Base-by-base conservation (phyloP, 2,888 invertebrate species). In the Pantelozetes paolii region DNA sequence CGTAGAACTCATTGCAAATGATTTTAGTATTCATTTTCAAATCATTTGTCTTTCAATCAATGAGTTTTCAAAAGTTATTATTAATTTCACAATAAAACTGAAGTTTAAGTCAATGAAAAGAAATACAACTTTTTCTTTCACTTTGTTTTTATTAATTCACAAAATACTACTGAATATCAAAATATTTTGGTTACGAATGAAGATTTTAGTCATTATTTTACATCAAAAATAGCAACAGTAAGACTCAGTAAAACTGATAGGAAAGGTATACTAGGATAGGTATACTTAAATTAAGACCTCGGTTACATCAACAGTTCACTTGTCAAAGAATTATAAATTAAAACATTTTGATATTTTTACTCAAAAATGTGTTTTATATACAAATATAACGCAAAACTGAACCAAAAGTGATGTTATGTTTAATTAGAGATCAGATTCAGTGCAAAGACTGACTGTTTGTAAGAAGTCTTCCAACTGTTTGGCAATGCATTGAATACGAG, bases 291-390 rank as follows among this genome's bases (percentile, higher is more conserved):
- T n/a, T 50, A 20, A 50, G 50, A 50, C 50, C 6, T 50, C 9
- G 20, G 50, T 50, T n/a, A 50, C 50, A 50, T 50, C n/a, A 50
- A 50, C 50, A 50, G 50, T 50, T 50, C 20, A 50, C 8, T 50
- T n/a, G 50, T 50, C 50, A 50, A 18, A 6, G 20, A 18, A 18
- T 18, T 9, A 50, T 50, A 50, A n/a, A 5, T 50, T n/a, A 9
- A 5, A n/a, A 9, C 5, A 9, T 50, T n/a, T 50, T 50, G 50
- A 9, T 18, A 18, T n/a, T 9, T n/a, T 5, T 20, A 18, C 20
- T n/a, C 50, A 9, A 5, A 50, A n/a, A 18, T 6, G 6, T 50
- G 5, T 6, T 9, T n/a, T 50, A 50, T 18, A 50, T 50, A 50
- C 20, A 18, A 50, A 50, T 20, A 50, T 6, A 50, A 50, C 50